These are phyloP conservation scores for Montifringilla adamsi DNA, from an alignment of 2,113 vertebrate species.

Conservation along the genomic window DNA sequence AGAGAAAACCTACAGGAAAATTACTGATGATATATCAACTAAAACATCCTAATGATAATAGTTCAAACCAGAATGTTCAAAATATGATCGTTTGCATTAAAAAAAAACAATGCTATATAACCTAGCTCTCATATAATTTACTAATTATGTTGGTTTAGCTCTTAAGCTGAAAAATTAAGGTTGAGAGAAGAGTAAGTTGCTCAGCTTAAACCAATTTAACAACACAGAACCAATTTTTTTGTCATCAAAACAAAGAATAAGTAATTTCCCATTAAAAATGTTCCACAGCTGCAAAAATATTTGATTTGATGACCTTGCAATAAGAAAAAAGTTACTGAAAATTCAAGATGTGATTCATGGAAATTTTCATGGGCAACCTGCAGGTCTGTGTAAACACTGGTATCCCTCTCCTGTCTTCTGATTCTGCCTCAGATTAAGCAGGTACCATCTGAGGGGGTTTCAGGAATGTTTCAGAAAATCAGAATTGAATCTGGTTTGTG, in stretches of 20 bases:
- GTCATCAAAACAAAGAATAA: background rate
- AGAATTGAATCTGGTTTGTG: background rate
- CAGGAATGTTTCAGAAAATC: background rate
- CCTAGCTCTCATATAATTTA: background rate
- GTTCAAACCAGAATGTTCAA: background rate
- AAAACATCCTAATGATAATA: background rate
- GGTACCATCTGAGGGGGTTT: rapidly evolving
- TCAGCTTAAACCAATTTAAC: background rate
- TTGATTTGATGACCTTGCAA: background rate
- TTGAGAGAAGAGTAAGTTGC: background rate
- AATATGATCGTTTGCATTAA: background rate
- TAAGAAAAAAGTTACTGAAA: background rate
- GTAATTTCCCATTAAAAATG: background rate
- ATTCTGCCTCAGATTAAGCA: background rate
- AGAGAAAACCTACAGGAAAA: background rate
- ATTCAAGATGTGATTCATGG: background rate
- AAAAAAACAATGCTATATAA: background rate
- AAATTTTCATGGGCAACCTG: background rate
- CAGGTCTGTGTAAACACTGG: background rate
- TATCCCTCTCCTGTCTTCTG: background rate
- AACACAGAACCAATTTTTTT: background rate
- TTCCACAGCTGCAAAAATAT: background rate
- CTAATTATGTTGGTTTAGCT: background rate
- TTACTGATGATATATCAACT: background rate
- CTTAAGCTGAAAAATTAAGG: background rate